A percentile compares a stretch with the other conserved stretches of the same genome.
These are phyloP conservation scores for Gymnarchus niloticus DNA, from an alignment of 2,113 vertebrate genomes.

Conservation along the genomic window DNA sequence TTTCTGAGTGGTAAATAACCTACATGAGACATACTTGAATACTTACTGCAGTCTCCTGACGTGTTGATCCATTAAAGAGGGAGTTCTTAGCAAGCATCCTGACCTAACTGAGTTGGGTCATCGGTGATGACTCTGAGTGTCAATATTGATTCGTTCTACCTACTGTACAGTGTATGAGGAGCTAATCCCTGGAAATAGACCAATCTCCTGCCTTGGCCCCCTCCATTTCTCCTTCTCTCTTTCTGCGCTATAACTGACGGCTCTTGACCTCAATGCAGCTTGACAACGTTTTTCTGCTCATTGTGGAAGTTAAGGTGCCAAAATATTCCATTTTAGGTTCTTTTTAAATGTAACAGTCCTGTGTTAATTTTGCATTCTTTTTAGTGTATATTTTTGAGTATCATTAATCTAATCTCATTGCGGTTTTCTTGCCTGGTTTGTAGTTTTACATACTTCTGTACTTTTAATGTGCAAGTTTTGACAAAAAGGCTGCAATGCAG, in stretches of 20 bases:
- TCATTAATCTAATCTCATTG: not conserved
- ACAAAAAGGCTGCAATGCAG: not conserved
- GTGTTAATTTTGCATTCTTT: constrained; percentile 4
- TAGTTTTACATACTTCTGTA: not conserved
- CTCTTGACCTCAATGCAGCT: not conserved
- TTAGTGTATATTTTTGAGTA: not conserved
- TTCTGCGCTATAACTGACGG: not conserved
- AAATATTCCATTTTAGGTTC: constrained; percentile 1
- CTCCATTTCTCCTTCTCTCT: not conserved
- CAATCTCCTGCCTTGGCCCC: not conserved
- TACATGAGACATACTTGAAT: not conserved
- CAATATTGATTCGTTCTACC: constrained; percentile 26
- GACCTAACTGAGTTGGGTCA: constrained; percentile 26
- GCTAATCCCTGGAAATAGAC: constrained; percentile 23
- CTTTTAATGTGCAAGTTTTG: not conserved
- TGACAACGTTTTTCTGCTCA: not conserved
- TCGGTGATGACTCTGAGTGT: constrained; percentile 2
- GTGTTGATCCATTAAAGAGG: constrained; percentile 14
- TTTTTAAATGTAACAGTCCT: not conserved
- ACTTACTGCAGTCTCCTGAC: not conserved
- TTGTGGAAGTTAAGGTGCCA: not conserved
- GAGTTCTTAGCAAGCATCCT: constrained; percentile 25
- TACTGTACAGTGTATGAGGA: constrained; percentile 19
- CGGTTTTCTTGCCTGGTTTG: not conserved
- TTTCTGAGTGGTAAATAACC: not conserved